These are phyloP conservation scores for Aegotheles bennettii DNA, from an alignment of 2,113 vertebrate genomes.

Conservation along the genomic window DNA sequence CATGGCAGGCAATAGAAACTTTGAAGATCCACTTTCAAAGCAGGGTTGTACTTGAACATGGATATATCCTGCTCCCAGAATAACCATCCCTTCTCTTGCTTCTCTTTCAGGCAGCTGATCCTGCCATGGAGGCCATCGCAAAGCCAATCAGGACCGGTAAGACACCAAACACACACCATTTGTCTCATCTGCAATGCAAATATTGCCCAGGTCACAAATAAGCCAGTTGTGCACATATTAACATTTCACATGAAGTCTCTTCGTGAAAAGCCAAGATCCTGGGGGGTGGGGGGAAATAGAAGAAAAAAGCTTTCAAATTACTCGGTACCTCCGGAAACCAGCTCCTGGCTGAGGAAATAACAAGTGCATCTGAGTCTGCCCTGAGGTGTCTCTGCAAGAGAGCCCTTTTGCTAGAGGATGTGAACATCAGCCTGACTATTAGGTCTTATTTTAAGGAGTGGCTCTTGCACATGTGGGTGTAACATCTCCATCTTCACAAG, in stretches of 20 bases:
- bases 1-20: not conserved
- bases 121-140: not conserved
- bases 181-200: not conserved
- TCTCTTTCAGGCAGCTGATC: conserved; percentile 19
- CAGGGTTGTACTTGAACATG: no score
- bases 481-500: rapidly evolving
- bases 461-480: not conserved
- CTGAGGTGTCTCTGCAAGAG: not conserved
- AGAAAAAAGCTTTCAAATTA: not conserved
- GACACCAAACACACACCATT: not conserved
- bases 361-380: not conserved
- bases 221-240: not conserved
- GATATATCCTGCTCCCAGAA: not conserved
- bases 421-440: not conserved
- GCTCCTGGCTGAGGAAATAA: not conserved
- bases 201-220: not conserved
- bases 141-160: conserved; percentile 41
- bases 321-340: not conserved
- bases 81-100: not conserved
- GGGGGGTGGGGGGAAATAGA: rapidly evolving
- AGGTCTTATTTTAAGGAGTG: not conserved
- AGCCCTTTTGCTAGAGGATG: not conserved
- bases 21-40: not conserved
- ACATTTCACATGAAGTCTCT: not conserved
- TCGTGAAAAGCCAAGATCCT: not conserved